Percentiles rank a stretch among this genome's conserved stretches.
phyloP scores from a whole-genome alignment of 2,797 vertebrate species.

The Bryconaethiops microstoma region DNA sequence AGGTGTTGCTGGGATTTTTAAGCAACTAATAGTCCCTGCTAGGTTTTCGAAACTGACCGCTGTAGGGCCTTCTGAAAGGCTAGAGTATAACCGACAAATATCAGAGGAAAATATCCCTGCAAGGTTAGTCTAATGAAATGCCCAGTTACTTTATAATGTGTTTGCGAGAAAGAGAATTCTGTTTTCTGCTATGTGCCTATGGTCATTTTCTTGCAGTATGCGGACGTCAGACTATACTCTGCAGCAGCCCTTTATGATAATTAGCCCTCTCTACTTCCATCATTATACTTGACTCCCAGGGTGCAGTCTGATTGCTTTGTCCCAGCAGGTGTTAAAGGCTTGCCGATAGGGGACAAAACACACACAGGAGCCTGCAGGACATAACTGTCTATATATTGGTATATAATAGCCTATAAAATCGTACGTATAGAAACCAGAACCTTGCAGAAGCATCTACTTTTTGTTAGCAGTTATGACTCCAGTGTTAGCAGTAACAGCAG shows the following conservation, averaged over 20 bases:
- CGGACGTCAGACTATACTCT: slow-evolving; percentile 58
- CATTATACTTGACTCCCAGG: slow-evolving; percentile 83
- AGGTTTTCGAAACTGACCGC: background rate
- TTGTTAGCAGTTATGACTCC: background rate
- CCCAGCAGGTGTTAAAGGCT: slow-evolving; percentile 68
- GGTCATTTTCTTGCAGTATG: slow-evolving; percentile 12
- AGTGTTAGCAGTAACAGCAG: background rate
- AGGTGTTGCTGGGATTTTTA: too few relatives aligned
- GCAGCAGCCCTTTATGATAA: slow-evolving; percentile 65
- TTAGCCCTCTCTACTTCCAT: slow-evolving; percentile 81
- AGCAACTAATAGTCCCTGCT: too few relatives aligned
- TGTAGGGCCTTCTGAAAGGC: background rate
- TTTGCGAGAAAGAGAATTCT: background rate
- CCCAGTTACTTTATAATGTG: slow-evolving; percentile 44
- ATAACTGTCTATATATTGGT: too few relatives aligned
- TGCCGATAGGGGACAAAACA: slow-evolving; percentile 74
- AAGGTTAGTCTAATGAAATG: slow-evolving; percentile 27
- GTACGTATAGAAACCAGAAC: too few relatives aligned
- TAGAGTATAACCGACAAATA: background rate
- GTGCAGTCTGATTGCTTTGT: slow-evolving; percentile 81
- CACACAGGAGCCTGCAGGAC: slow-evolving; percentile 46
- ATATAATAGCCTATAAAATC: background rate
- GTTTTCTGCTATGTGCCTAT: slow-evolving; percentile 10
- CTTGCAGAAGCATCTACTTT: too few relatives aligned
- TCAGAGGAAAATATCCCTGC: background rate